These are phyloP conservation scores for Podarcis lilfordi DNA, from an alignment of 2,797 vertebrate genomes.

Conservation along the genomic window DNA sequence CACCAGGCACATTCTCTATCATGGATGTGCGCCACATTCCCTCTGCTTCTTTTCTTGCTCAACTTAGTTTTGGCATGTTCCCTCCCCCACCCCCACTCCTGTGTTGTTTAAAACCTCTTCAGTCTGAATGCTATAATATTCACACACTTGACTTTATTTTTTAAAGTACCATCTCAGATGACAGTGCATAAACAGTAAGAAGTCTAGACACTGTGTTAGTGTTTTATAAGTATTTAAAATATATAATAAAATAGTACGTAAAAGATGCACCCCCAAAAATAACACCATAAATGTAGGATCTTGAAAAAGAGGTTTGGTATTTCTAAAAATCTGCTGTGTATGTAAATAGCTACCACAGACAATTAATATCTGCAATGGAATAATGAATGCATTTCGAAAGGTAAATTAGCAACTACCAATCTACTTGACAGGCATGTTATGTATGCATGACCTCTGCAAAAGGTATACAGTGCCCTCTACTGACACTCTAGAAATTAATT, in stretches of 20 bases:
- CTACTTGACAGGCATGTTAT: constrained; percentile 36
- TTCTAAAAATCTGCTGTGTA: constrained; percentile 58
- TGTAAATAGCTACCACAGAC: constrained; percentile 53
- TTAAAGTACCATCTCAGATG: constrained; percentile 20
- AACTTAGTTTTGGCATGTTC: not conserved
- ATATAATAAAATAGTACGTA: constrained; percentile 43
- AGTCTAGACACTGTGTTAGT: constrained; percentile 18
- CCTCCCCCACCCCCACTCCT: not conserved
- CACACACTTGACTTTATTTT: constrained; percentile 1
- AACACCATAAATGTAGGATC: not conserved
- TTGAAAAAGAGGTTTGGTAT: constrained; percentile 49
- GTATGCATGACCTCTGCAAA: constrained; percentile 21
- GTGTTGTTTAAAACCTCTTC: constrained; percentile 14
- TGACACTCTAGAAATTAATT: not conserved
- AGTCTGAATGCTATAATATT: constrained; percentile 11
- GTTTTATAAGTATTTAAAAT: constrained; percentile 47
- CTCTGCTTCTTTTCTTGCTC: not conserved
- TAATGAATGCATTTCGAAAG: constrained; percentile 60
- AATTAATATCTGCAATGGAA: constrained; percentile 60
- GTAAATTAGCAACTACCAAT: constrained; percentile 57
- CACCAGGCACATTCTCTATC: not conserved
- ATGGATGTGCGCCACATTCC: not conserved
- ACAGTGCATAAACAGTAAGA: constrained; percentile 20
- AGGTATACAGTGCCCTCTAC: constrained; percentile 65
- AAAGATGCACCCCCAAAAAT: not conserved